Base-by-base conservation (phyloP, 2,888 invertebrate species). In the Temnothorax unifasciatus region DNA sequence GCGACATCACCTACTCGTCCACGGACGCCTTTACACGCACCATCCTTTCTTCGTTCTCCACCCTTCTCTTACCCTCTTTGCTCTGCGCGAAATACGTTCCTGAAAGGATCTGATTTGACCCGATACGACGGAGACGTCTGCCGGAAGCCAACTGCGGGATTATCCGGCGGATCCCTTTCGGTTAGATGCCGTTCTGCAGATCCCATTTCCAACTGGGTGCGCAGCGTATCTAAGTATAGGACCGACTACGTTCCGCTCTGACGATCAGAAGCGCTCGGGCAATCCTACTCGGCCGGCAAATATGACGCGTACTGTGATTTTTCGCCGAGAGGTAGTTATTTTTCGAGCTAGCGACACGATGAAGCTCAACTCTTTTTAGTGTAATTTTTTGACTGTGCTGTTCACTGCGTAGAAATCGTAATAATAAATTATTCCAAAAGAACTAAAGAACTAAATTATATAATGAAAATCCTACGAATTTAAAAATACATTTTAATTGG, bases 191-290 rank as follows among this genome's bases (percentile, higher is more conserved):
- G 88, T 82, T 85, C 79, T 85, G 83, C 83, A 77, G 86, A 91
- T 92, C 92, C 88, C 86, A 91, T 91, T 92, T 92, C 88, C 87
- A 89, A 89, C 79, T 71, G 87, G 82, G 79, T 82, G 89, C 81
- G 85, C 88, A 68, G 75, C 52, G 87, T 69, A 76, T 63, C 86
- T 68, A 79, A 85, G 84, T 82, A 83, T 81, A 82, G 57, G n/a
- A 66, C 81, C 74, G 61, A 79, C 71, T 79, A 87, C 76, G 86
- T 87, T 86, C 82, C 77, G 77, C 89, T 89, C 87, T 87, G 89
- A 84, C 76, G 89, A 71, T 82, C 85, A 82, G 89, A 87, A 85
- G 64, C 81, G 81, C 66, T 76, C 79, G 81, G 64, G 77, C 84
- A 76, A 82, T 83, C 83, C 83, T 82, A 44, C 75, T 83, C 82